A percentile compares a stretch with the other conserved stretches of the same genome.
These are phyloP conservation scores for Mesaphorura yosii DNA, from an alignment of 1,140 invertebrate species.

Conservation along the genomic window DNA sequence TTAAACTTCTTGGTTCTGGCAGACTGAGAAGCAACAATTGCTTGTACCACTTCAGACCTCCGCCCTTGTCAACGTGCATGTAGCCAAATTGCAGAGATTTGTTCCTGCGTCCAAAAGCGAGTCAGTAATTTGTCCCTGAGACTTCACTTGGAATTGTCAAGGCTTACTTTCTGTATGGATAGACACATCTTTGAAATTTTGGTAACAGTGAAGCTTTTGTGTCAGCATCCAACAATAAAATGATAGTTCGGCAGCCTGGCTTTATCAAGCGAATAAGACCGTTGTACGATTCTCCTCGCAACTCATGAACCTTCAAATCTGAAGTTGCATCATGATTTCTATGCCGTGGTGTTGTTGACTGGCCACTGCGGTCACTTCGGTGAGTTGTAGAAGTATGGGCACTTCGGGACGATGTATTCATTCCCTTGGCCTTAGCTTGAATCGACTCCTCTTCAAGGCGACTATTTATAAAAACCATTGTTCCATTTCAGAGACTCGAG, in stretches of 20 bases:
- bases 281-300: conserved; percentile 89
- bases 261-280: conserved; percentile 83
- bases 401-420: conserved; percentile 6
- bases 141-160: not conserved
- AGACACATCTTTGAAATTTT: conserved; percentile 83
- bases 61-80: conserved; percentile 71
- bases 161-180: conserved; percentile 82
- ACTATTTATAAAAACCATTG: conserved; percentile 37
- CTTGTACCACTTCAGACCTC: conserved; percentile 81
- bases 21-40: conserved; percentile 73
- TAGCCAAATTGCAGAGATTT: conserved; percentile 89
- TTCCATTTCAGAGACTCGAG: no score
- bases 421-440: conserved; percentile 32
- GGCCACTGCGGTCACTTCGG: not conserved
- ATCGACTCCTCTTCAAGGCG: conserved; percentile 64
- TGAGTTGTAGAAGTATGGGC: conserved; percentile 3
- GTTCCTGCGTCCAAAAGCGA: conserved; percentile 49
- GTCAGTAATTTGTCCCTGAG: not conserved
- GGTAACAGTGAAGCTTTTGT: conserved; percentile 72
- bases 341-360: conserved; percentile 27
- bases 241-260: conserved; percentile 86
- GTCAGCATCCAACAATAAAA: conserved; percentile 78
- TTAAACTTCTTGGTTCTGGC: conserved; percentile 62
- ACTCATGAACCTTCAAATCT: conserved; percentile 75
- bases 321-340: conserved; percentile 32